Evolutionary conservation across 2,113 vertebrate species (phyloP).

Genomic region (Pteronura brasiliensis): DNA sequence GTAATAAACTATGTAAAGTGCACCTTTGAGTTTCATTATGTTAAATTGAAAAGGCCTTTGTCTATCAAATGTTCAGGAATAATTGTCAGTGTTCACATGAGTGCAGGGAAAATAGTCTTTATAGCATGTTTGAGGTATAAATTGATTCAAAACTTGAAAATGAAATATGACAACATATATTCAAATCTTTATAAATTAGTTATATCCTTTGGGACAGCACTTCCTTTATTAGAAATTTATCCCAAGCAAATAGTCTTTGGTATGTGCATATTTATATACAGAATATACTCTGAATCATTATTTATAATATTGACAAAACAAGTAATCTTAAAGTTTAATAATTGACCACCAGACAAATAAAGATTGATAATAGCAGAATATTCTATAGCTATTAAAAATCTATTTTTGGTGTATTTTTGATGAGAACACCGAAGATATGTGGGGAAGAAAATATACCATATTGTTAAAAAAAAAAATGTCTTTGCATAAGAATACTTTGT

Average conservation of each 20-base stretch:
- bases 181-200: background rate
- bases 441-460: background rate
- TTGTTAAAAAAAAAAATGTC: too few species aligned
- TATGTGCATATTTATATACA: background rate
- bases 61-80: background rate
- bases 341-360: background rate
- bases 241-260: background rate
- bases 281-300: background rate
- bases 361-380: background rate
- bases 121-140: background rate
- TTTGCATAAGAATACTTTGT: too few species aligned
- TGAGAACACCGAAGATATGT: background rate
- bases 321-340: background rate
- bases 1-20: background rate
- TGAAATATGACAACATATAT: background rate
- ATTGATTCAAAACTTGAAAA: background rate
- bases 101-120: background rate
- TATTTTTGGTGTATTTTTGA: background rate
- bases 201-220: background rate
- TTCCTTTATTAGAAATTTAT: background rate
- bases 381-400: background rate
- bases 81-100: background rate
- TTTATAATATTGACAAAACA: background rate
- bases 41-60: background rate
- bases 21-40: background rate